phyloP scores from a whole-genome alignment of 2,888 invertebrate genomes.

The Pocota personata region DNA sequence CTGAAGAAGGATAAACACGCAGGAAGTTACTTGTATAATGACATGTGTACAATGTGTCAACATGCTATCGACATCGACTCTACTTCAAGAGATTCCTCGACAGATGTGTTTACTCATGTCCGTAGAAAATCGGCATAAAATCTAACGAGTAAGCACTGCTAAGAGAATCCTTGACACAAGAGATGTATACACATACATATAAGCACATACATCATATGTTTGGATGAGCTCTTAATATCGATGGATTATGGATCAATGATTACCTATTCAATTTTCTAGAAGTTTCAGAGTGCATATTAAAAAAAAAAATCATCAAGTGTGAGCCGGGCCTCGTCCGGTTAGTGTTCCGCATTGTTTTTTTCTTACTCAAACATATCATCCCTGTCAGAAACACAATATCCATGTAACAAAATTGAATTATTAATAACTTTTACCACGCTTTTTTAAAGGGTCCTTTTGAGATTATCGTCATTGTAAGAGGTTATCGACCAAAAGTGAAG shows the following conservation, averaged over 20 bases:
- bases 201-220: background rate
- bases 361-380: too few relatives aligned
- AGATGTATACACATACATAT: background rate
- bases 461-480: too few relatives aligned
- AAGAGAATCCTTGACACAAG: background rate
- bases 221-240: background rate
- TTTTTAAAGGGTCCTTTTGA: too few relatives aligned
- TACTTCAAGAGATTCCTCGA: conserved; percentile 17
- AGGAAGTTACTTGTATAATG: conserved; percentile 47
- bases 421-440: too few relatives aligned
- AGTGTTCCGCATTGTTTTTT: too few relatives aligned
- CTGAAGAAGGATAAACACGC: background rate
- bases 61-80: conserved; percentile 24
- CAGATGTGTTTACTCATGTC: background rate
- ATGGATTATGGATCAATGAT: background rate
- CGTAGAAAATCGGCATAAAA: conserved; percentile 20
- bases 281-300: background rate
- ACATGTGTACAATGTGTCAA: conserved; percentile 52
- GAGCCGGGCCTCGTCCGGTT: too few relatives aligned
- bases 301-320: too few relatives aligned
- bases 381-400: too few relatives aligned
- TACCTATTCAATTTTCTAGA: background rate
- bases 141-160: conserved; percentile 6
- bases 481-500: too few relatives aligned
- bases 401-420: too few relatives aligned